Conservation (phyloP, 2,888 invertebrate genomes). For the Meta bourneti region DNA sequence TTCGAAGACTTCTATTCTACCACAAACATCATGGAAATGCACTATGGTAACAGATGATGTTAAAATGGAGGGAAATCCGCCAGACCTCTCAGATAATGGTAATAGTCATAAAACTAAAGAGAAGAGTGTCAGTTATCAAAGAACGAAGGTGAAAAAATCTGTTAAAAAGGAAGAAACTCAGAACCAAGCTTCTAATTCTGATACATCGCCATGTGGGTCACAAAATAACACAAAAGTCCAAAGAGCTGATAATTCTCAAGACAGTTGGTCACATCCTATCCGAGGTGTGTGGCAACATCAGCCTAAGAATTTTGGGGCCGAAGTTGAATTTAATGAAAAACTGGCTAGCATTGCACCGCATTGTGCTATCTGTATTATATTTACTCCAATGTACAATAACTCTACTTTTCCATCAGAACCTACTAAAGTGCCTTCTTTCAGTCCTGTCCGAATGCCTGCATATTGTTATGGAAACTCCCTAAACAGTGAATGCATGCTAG, state of each 20-base stretch:
- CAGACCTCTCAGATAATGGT: not conserved
- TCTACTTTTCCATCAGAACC: conserved; percentile 43
- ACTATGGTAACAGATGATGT: not conserved
- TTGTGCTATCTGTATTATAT: conserved; percentile 84
- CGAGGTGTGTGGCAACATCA: conserved; percentile 82
- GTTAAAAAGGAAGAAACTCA: not conserved
- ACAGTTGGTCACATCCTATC: conserved; percentile 80
- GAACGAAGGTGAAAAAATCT: not conserved
- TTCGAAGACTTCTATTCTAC: not conserved
- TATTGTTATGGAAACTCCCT: conserved; percentile 66
- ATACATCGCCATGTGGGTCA: conserved; percentile 29
- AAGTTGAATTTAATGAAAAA: conserved; percentile 83
- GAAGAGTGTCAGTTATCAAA: not conserved
- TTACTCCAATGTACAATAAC: conserved; percentile 79
- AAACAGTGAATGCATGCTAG: conserved; percentile 58
- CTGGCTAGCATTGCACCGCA: conserved; percentile 83
- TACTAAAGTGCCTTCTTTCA: conserved; percentile 54
- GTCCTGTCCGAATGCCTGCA: conserved; percentile 68
- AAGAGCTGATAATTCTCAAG: conserved; percentile 63
- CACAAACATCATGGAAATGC: not conserved
- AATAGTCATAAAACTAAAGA: not conserved
- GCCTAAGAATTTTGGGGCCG: conserved; percentile 81
- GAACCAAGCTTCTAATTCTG: not conserved
- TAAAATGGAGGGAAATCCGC: not conserved
- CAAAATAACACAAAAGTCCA: conserved; percentile 33